Evolutionary conservation across 2,888 invertebrate species (phyloP), one percentile per base, ranked within the genome.

Genomic region (Artemia sinica): DNA sequence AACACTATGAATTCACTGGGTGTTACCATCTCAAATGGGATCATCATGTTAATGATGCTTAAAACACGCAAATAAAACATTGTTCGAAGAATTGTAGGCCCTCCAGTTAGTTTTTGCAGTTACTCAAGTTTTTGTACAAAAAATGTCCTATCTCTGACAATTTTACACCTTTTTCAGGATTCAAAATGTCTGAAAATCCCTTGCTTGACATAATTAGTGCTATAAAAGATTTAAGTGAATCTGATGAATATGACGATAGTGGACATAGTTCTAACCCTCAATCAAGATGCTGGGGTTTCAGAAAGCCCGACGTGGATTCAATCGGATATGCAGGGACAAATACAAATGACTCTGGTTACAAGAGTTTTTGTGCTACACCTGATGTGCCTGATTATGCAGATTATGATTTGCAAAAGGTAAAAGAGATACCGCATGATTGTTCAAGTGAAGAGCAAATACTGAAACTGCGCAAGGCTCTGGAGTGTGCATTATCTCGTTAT

Each of bases 181-280:
- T 28, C 28, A 10, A 7, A 18, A 58, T 58, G 58, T 58, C 58
- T n/a, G 58, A 58, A 58, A 58, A 58, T 18, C 58, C 58, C 10
- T 58, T 58, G 58, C 18, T 58, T 14, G 58, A 58, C 18, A 58
- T 58, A 8, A 58, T 58, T 14, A 58, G 58, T 58, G 58, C 58
- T 14, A 58, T 58, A 58, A 58, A 58, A 58, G 58, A 58, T 58
- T 58, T 58, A 10, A 58, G 58, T 9, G 58, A 58, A 58, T 58
- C 58, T 14, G 58, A 58, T 9, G 58, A 58, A 18, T 28, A 28
- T 28, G n/a, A 18, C 8, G 58, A 58, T 18, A 58, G 58, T 58
- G 14, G 14, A 58, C 14, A 58, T 18, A 14, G 14, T 8, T 58
- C 18, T 8, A n/a, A 58, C n/a, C 14, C 18, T 58, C 58, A n/a